Evolutionary conservation across 1,140 invertebrate genomes (phyloP), one percentile per base, ranked within the genome.

Genomic region (Bombus soroeensis): DNA sequence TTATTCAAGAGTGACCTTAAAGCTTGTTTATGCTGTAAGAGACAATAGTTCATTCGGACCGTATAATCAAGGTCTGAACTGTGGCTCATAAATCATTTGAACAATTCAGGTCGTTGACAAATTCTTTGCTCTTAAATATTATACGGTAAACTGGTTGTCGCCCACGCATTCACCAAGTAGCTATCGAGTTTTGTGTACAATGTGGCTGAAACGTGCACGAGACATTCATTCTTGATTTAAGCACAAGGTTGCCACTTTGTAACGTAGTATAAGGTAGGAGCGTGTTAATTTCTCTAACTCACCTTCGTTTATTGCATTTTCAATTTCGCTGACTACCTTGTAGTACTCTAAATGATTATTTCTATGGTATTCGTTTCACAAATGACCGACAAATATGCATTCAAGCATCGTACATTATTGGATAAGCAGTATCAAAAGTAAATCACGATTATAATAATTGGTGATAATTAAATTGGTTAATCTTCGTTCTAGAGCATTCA

Each of bases 131-230:
- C n/a, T 34, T 43, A 47, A 47, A 34, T 39, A 43, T 79, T 79
- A 59, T 59, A 39, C 53, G 13, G 22, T n/a, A 66, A 79, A 68
- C 74, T 68, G 62, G 77, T 66, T 79, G 25, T 43, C 59, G 41
- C 77, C 77, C 39, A 79, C 77, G 41, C n/a, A 25, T 34, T 25
- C 41, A 79, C 32, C 77, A 79, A 18, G 62, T 79, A 79, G 77
- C 77, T 66, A 32, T 22, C 39, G n/a, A 41, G 59, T 43, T 78
- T 59, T n/a, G 37, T 62, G 59, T 47, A 34, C 32, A 34, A 34
- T 41, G n/a, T 34, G 1, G 18, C 25, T 47, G 18, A 37, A 43
- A 43, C 41, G 41, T 62, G 59, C 66, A 47, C 59, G 59, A n/a
- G 77, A 28, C 32, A 28, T 43, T 41, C n/a, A 41, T 32, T 68